Percentiles rank a stretch among this genome's conserved stretches.
Evolutionary conservation across 2,888 invertebrate species (phyloP).

Genomic region (Rutpela maculata): DNA sequence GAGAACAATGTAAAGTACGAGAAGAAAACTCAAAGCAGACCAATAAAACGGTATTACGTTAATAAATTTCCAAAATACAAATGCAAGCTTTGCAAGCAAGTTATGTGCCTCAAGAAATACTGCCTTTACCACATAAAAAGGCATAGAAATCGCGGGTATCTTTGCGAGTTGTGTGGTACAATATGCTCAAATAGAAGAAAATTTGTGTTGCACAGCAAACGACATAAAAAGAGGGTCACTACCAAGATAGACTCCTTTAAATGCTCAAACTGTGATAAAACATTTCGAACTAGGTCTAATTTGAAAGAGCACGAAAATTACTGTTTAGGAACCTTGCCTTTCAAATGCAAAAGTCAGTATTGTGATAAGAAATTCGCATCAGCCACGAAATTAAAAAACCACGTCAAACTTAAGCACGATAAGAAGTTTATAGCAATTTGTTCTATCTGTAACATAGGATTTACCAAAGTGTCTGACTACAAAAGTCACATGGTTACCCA

Average conservation of each 20-base stretch:
- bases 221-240: slow-evolving; percentile 47
- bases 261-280: slow-evolving; percentile 68
- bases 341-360: slow-evolving; percentile 63
- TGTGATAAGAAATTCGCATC: slow-evolving; percentile 71
- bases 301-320: slow-evolving; percentile 70
- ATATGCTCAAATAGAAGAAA: slow-evolving; percentile 58
- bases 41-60: neutral
- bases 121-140: slow-evolving; percentile 64
- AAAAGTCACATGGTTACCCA: slow-evolving; percentile 72
- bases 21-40: slow-evolving; percentile 35
- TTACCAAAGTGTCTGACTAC: slow-evolving; percentile 70
- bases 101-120: slow-evolving; percentile 64
- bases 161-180: slow-evolving; percentile 70
- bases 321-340: slow-evolving; percentile 69
- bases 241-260: slow-evolving; percentile 62
- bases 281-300: slow-evolving; percentile 68
- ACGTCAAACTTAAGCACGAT: slow-evolving; percentile 70
- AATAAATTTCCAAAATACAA: slow-evolving; percentile 53
- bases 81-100: slow-evolving; percentile 68
- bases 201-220: slow-evolving; percentile 60
- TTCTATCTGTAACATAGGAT: slow-evolving; percentile 71
- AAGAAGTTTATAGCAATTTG: slow-evolving; percentile 71
- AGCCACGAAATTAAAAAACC: slow-evolving; percentile 69
- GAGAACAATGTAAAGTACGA: slow-evolving; percentile 52
- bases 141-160: slow-evolving; percentile 64